Evolutionary conservation across 2,797 vertebrate genomes (phyloP).

Genomic region (Phoxinus dragarum): DNA sequence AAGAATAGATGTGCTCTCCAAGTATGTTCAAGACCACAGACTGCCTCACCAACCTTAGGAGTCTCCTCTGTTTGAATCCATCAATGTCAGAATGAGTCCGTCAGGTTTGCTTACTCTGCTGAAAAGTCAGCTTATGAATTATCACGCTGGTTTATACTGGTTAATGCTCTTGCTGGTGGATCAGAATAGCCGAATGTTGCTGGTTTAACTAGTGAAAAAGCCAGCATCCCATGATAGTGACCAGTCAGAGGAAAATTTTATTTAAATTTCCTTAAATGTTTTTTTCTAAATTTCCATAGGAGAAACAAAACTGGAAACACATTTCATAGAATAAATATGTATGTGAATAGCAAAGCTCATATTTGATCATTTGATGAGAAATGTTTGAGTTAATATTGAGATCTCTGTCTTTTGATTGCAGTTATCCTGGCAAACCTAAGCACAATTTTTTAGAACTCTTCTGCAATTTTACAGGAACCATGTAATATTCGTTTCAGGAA

Average conservation of each 20-base stretch:
- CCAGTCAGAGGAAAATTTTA: background rate
- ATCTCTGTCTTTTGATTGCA: background rate
- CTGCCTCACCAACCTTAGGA: background rate
- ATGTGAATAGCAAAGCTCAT: background rate
- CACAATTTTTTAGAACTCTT: background rate
- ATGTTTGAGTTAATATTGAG: background rate
- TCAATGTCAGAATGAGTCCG: slow-evolving; percentile 16
- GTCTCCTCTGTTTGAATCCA: slow-evolving; percentile 29
- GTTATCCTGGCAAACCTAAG: background rate
- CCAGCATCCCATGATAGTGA: background rate
- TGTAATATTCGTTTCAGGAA: no score
- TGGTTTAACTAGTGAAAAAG: background rate
- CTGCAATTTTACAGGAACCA: background rate
- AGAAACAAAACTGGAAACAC: background rate
- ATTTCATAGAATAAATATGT: background rate
- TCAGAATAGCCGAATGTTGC: background rate
- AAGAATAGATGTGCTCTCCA: slow-evolving; percentile 42
- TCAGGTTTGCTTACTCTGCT: slow-evolving; percentile 18
- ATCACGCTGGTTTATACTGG: slow-evolving; percentile 7
- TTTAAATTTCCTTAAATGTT: background rate
- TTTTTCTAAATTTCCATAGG: background rate
- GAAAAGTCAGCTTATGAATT: background rate
- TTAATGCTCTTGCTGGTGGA: background rate
- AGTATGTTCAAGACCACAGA: slow-evolving; percentile 38
- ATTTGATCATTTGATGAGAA: background rate